These are phyloP conservation scores for Pongo pygmaeus DNA, from an alignment of 2,113 vertebrate genomes.

Conservation along the genomic window DNA sequence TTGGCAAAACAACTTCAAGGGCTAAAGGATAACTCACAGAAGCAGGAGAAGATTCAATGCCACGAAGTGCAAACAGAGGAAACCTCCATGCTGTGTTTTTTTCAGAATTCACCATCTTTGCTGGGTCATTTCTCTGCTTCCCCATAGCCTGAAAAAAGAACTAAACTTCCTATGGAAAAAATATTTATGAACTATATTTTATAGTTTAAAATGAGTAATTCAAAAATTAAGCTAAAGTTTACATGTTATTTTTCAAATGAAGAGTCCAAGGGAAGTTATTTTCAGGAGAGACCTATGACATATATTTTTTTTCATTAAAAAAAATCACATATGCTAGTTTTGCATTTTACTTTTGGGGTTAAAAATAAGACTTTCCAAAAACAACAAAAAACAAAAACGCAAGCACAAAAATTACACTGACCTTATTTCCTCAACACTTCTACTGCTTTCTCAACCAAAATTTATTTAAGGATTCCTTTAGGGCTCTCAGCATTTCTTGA, in stretches of 20 bases:
- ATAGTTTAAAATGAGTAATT: constrained; percentile 45
- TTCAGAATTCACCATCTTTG: constrained; percentile 22
- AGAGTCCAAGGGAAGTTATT: constrained; percentile 45
- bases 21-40: not conserved
- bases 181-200: not conserved
- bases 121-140: constrained; percentile 46
- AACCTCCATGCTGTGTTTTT: not conserved
- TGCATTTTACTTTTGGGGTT: constrained; percentile 57
- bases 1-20: constrained; percentile 10
- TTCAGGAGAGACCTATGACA: not conserved
- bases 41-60: not conserved
- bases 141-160: constrained; percentile 46
- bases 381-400: not conserved
- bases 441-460: constrained; percentile 51
- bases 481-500: constrained; percentile 50
- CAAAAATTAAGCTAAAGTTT: constrained; percentile 36
- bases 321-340: constrained; percentile 32
- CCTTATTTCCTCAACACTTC: constrained; percentile 65
- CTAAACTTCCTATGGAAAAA: constrained; percentile 30
- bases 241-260: constrained; percentile 51
- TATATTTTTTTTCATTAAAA: constrained; percentile 37
- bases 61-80: not conserved
- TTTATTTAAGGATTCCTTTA: constrained; percentile 73
- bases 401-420: constrained; percentile 62
- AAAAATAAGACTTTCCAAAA: constrained; percentile 55